A percentile compares a stretch with the other conserved stretches of the same genome.
Conservation (phyloP, 2,797 vertebrate species). For the Oryzias dopingdopingensis region DNA sequence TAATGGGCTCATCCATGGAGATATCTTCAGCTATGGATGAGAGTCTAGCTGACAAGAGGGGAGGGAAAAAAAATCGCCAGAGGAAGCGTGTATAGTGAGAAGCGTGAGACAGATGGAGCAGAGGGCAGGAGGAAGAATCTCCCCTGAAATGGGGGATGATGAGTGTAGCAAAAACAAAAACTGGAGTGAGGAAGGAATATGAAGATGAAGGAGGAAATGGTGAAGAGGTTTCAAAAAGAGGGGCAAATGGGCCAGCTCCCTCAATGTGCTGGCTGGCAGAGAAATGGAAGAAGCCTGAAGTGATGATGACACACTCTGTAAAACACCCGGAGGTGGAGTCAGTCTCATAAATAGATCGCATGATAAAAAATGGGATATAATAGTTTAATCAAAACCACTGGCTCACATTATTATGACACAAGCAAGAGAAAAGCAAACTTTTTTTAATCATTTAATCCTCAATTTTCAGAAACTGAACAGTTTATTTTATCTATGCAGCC, state of each 20-base stretch:
- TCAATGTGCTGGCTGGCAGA: slow-evolving; percentile 27
- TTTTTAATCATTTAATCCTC: too few species aligned
- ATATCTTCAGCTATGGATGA: slow-evolving; percentile 24
- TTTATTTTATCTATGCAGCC: too few species aligned
- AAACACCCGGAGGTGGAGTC: slow-evolving; percentile 40
- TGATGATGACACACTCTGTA: slow-evolving; percentile 22
- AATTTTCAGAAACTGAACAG: too few species aligned
- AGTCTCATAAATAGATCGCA: slow-evolving; percentile 50
- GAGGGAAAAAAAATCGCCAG: slow-evolving; percentile 24
- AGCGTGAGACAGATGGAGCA: slow-evolving; percentile 46
- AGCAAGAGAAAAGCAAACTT: slow-evolving; percentile 33
- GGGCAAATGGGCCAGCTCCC: slow-evolving; percentile 53
- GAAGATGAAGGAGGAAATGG: slow-evolving; percentile 68
- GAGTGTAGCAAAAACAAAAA: slow-evolving; percentile 50
- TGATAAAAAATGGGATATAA: slow-evolving; percentile 56
- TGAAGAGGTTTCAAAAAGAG: slow-evolving; percentile 54
- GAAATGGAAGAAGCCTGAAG: slow-evolving; percentile 38
- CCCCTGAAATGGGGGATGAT: slow-evolving; percentile 35
- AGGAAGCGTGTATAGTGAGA: slow-evolving; percentile 27
- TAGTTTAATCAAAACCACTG: slow-evolving; percentile 38
- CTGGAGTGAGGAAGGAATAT: slow-evolving; percentile 60
- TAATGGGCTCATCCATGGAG: slow-evolving; percentile 7
- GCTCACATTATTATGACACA: slow-evolving; percentile 39
- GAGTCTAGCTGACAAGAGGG: slow-evolving; percentile 29
- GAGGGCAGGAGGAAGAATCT: slow-evolving; percentile 25